Evolutionary conservation across 2,113 vertebrate species (phyloP).

Genomic region (Cryptomyrus ogoouensis): DNA sequence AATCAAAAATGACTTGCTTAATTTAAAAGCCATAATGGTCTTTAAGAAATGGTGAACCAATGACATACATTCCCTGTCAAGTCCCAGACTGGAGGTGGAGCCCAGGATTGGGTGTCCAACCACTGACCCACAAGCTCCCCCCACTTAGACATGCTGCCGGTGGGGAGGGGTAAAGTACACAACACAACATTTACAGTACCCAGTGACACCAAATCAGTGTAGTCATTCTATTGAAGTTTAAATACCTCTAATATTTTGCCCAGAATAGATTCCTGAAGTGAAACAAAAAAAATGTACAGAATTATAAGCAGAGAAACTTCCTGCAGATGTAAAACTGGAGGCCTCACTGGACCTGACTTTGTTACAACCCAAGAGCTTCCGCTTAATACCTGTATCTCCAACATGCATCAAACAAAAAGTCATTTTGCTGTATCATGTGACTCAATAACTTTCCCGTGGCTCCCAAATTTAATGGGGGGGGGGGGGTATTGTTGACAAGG

Average conservation of each 20-base stretch:
- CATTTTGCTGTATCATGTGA: not conserved
- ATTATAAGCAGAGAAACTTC: not conserved
- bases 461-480: not conserved
- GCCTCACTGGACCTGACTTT: not conserved
- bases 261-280: constrained; percentile 55
- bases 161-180: not conserved
- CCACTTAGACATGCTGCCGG: not conserved
- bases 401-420: not conserved
- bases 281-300: constrained; percentile 35
- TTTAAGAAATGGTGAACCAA: not conserved
- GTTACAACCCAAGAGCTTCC: not conserved
- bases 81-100: not conserved
- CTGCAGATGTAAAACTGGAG: not conserved
- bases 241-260: constrained; percentile 66
- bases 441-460: not conserved
- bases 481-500: not conserved
- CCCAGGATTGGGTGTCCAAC: not conserved
- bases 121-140: not conserved
- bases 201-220: constrained; percentile 36
- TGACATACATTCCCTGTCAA: not conserved
- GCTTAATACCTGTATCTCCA: not conserved
- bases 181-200: constrained; percentile 3
- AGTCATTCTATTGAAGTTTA: constrained; percentile 31
- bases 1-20: not conserved
- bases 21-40: not conserved